phyloP scores from a whole-genome alignment of 2,113 vertebrate species.

The Turdus rufiventris region DNA sequence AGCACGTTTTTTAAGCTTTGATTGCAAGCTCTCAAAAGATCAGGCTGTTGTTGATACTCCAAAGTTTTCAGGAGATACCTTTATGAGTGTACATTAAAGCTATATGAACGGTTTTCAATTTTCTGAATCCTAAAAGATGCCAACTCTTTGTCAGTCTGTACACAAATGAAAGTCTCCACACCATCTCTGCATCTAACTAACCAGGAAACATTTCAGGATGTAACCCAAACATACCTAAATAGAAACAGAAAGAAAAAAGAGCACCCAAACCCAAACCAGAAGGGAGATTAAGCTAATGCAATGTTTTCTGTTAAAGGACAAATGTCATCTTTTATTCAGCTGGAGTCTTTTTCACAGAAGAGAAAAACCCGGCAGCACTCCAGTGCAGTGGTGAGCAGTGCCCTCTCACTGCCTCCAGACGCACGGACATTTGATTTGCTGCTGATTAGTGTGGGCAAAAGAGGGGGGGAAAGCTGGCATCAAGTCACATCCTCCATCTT shows the following conservation, averaged over 20 bases:
- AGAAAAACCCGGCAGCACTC: not conserved
- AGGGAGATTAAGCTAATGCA: not conserved
- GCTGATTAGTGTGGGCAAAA: conserved; percentile 47
- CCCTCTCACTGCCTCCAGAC: conserved; percentile 64
- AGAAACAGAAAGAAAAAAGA: not conserved
- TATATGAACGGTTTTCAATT: not conserved
- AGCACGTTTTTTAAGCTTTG: not conserved
- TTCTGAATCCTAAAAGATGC: not conserved
- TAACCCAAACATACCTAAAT: not conserved
- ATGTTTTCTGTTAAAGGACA: conserved; percentile 8
- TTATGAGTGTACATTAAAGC: not conserved
- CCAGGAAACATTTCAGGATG: not conserved
- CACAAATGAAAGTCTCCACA: not conserved
- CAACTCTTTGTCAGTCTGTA: not conserved
- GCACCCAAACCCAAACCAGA: not conserved
- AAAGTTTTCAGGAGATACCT: not conserved
- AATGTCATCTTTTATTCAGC: conserved; percentile 20
- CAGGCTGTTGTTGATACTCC: not conserved
- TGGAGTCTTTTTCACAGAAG: not conserved
- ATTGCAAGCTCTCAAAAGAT: not conserved
- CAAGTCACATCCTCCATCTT: conserved; percentile 72
- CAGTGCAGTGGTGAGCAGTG: conserved; percentile 31
- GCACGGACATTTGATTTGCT: conserved; percentile 50
- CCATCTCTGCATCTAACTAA: not conserved
- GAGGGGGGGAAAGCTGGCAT: conserved; percentile 57